These are phyloP conservation scores for Eupeodes latifasciatus DNA, from an alignment of 2,888 invertebrate species.

Conservation along the genomic window DNA sequence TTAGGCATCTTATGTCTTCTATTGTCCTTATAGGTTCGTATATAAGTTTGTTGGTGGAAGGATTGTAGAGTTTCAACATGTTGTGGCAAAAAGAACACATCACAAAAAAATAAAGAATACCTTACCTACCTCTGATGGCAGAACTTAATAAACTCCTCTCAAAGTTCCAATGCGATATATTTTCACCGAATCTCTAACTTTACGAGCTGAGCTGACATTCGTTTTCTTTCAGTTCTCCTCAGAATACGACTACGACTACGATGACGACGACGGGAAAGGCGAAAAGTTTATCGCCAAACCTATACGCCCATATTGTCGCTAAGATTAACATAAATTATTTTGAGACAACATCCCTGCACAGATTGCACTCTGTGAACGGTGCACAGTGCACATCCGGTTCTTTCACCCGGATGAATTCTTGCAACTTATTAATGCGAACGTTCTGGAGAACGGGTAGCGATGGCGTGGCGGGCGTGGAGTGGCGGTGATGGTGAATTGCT, in stretches of 20 bases:
- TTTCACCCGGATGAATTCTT: constrained; percentile 61
- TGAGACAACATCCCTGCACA: constrained; percentile 66
- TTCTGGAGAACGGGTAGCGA: constrained; percentile 4
- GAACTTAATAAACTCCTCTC: constrained; percentile 59
- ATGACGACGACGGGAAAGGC: constrained; percentile 23
- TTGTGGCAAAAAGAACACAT: constrained; percentile 7
- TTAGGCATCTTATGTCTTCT: constrained; percentile 41
- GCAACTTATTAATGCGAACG: constrained; percentile 68
- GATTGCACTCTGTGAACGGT: constrained; percentile 20
- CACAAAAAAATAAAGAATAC: constrained; percentile 1
- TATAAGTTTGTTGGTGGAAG: neutral
- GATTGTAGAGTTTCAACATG: constrained; percentile 28
- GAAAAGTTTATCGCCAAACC: constrained; percentile 70
- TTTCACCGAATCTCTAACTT: constrained; percentile 15
- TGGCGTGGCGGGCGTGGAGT: no score
- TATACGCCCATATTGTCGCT: constrained; percentile 71
- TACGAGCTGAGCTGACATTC: no score
- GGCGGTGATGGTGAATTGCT: neutral
- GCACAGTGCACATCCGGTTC: constrained; percentile 68
- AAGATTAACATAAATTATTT: constrained; percentile 75
- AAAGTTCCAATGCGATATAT: constrained; percentile 47
- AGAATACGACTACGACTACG: no score
- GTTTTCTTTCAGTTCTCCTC: neutral
- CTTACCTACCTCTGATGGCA: neutral
- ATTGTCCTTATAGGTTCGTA: constrained; percentile 14